Evolutionary conservation across 2,888 invertebrate genomes (phyloP), one percentile per base, ranked within the genome.

Genomic region (Fragum sueziense): DNA sequence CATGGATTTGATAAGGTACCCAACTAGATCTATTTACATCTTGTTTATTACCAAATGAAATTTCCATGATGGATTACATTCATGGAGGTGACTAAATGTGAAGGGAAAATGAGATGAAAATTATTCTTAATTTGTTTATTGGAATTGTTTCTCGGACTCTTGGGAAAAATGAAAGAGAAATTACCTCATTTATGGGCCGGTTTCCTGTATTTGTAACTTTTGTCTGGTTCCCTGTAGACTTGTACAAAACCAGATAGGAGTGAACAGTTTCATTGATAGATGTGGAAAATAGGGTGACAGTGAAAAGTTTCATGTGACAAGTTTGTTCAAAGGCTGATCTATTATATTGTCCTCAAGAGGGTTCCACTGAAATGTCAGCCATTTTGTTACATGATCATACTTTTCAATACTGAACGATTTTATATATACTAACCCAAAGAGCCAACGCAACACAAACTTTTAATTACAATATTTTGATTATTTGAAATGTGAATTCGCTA

Each of bases 121-220:
- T 61, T 61, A 61, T 61, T 61, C 33, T 61, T 65, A 65, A 41
- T 41, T 65, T 37, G 65, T 65, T 22, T 41, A 65, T 65, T 65
- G 65, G 65, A 65, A 65, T 65, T 65, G 65, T 65, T 65, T 65
- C 34, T 41, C 41, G 37, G 65, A 20, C 65, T 41, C 65, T 27
- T 65, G 65, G 65, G 65, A 41, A 25, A 25, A 41, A 65, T 65
- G 9, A 22, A 65, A n/a, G n/a, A 25, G 65, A 65, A 65, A 65
- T 65, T 65, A 41, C 41, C 65, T 27, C 65, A 37, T 65, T 65
- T 22, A 34, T 37, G 65, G 27, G 25, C 41, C 27, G n/a, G 25
- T 34, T 31, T 34, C n/a, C 62, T 33, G 33, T 33, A 31, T 33
- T 62, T 31, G 31, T 62, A 33, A 62, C 62, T 62, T 57, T 34